Base-by-base conservation (phyloP, 2,888 invertebrate genomes). In the Elysia crispata region DNA sequence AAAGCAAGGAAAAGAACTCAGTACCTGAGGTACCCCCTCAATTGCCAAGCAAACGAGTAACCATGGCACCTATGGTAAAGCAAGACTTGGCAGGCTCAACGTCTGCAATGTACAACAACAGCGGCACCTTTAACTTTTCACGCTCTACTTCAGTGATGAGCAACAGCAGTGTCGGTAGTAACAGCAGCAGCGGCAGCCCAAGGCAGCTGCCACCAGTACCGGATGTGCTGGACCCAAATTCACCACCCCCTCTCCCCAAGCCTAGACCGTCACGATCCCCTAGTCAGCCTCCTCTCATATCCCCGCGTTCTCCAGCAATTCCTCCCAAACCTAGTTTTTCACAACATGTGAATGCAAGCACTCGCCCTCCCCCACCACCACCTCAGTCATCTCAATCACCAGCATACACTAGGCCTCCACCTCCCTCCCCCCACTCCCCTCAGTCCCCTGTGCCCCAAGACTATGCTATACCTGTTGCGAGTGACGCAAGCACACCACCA, bases 151-250 rank as follows among this genome's bases (percentile, higher is more conserved):
- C 69, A 20, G 30, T 69, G 15, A 13, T 11, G n/a, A 66, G 54
- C 57, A 62, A 62, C 60, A 41, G 49, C 41, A 54, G 66, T 54
- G 30, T 64, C 50, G 66, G 30, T 49, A 76, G 76, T 30, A 66
- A 18, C 33, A 57, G 23, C 5, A 75, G 41, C 25, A 33, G 41
- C 1, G 31, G 54, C 30, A 50, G 41, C 62, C 15, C 30, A 3
- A 41, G 41, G 41, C 11, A 3, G 3, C 41, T 41, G 41, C 41
- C 41, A 41, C 11, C 41, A 3, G 41, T 41, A 11, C 41, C 41
- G 5, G 41, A 41, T 11, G 41, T 6, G 3, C 3, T 41, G 41
- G 11, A 3, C 41, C 5, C 41, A 41, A 41, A 11, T 11, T 41
- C 41, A 3, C 41, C 41, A 6, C 41, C 41, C 41, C 41, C 41